These are phyloP conservation scores for Artemisiospiza belli DNA, from an alignment of 2,113 vertebrate species.

Conservation along the genomic window DNA sequence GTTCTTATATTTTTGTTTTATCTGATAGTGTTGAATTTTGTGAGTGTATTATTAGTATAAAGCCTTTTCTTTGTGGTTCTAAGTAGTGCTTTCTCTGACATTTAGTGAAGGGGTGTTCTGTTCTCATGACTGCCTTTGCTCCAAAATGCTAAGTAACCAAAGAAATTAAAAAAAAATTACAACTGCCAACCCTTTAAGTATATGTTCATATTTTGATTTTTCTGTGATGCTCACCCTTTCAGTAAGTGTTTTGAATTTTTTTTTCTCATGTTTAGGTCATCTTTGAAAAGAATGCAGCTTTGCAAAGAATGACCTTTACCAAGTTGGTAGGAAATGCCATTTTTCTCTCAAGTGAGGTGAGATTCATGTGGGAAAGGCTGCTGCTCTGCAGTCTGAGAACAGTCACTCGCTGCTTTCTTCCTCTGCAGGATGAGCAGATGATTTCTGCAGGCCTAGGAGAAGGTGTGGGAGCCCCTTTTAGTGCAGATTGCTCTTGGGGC, in stretches of 20 bases:
- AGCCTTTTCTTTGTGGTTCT: background rate
- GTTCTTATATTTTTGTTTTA: background rate
- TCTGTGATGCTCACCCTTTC: background rate
- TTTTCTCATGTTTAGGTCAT: background rate
- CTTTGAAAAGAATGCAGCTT: background rate
- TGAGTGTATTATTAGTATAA: background rate
- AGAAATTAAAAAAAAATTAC: background rate
- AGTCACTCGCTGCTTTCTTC: background rate
- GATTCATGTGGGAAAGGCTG: background rate
- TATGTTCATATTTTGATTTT: background rate
- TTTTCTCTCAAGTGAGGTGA: background rate
- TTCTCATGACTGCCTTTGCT: background rate
- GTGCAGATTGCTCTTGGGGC: background rate
- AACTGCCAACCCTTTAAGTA: background rate
- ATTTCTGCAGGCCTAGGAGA: background rate
- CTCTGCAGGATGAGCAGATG: background rate
- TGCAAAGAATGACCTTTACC: conserved; percentile 13
- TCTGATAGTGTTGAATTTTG: background rate
- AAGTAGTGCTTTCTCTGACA: background rate
- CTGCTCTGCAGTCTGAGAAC: background rate
- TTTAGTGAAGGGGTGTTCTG: background rate
- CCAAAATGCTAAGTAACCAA: background rate
- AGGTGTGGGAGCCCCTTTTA: background rate
- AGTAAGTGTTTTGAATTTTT: background rate
- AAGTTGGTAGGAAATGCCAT: background rate